phyloP scores from a whole-genome alignment of 1,140 invertebrate genomes.

The Gerris buenoi region DNA sequence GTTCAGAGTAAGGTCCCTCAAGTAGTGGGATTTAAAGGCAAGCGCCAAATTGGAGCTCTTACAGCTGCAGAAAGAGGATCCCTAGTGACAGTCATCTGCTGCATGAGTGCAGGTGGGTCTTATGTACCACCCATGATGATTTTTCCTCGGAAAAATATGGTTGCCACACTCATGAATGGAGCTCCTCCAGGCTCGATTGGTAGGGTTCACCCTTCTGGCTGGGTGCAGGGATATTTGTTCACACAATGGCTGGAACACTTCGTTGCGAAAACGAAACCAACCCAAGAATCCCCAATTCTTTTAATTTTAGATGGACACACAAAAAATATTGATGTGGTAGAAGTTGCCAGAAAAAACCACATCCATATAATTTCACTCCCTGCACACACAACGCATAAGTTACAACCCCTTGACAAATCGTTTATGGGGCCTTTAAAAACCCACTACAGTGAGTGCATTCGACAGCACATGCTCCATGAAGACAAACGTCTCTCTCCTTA shows the following conservation, averaged over 20 bases:
- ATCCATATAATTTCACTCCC: neutral
- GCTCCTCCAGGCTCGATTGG: neutral
- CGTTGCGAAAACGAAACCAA: neutral
- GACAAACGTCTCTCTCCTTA: neutral
- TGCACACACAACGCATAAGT: neutral
- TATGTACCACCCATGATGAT: neutral
- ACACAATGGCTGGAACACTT: neutral
- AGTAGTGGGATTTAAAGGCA: constrained; percentile 24
- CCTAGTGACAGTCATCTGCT: neutral
- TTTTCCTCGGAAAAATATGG: neutral
- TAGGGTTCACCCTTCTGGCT: neutral
- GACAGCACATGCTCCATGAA: neutral
- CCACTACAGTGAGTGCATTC: neutral
- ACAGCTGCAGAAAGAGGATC: constrained; percentile 23
- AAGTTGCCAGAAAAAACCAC: neutral
- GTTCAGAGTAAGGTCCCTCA: constrained; percentile 16
- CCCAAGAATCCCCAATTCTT: neutral
- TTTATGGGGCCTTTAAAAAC: neutral
- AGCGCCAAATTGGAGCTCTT: constrained; percentile 22
- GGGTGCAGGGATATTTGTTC: neutral
- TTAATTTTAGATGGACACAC: neutral
- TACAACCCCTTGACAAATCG: neutral
- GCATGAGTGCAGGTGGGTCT: neutral
- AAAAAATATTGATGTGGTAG: neutral
- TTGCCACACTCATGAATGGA: neutral